These are phyloP conservation scores for Netelia fuscicornis DNA, from an alignment of 2,888 invertebrate species.

Conservation along the genomic window DNA sequence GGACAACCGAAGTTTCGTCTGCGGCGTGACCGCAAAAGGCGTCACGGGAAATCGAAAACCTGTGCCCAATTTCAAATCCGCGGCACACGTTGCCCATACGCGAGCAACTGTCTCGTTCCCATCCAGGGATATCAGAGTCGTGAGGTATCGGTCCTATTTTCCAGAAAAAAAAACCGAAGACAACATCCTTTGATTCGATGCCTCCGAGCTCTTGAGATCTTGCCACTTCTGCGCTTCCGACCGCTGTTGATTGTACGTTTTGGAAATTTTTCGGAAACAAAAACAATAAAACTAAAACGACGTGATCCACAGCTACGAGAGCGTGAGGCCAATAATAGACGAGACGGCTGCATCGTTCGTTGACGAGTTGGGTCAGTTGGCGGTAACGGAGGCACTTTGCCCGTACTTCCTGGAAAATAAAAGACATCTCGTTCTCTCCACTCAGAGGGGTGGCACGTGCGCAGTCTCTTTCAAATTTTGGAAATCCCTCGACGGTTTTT, in stretches of 20 bases:
- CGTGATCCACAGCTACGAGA: slow-evolving; percentile 31
- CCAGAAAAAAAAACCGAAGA: slow-evolving; percentile 17
- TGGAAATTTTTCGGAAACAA: slow-evolving; percentile 5
- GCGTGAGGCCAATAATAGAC: slow-evolving; percentile 71
- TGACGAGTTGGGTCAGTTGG: slow-evolving; percentile 76
- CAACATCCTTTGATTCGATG: slow-evolving; percentile 10
- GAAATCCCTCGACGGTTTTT: slow-evolving; percentile 37
- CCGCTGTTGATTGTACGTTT: slow-evolving; percentile 31
- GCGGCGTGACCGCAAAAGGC: slow-evolving; percentile 39
- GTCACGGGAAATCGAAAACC: slow-evolving; percentile 52
- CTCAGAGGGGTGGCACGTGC: slow-evolving; percentile 55
- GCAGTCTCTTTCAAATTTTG: slow-evolving; percentile 30
- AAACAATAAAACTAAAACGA: no score
- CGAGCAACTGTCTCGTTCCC: slow-evolving; percentile 52
- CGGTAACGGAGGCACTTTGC: slow-evolving; percentile 39
- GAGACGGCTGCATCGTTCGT: slow-evolving; percentile 66
- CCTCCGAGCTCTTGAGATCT: no score
- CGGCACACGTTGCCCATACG: slow-evolving; percentile 19
- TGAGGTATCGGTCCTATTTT: slow-evolving; percentile 23
- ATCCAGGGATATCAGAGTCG: slow-evolving; percentile 36
- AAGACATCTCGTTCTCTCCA: slow-evolving; percentile 17
- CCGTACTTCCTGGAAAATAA: slow-evolving; percentile 35
- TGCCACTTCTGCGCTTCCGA: no score
- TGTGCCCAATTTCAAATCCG: slow-evolving; percentile 36
- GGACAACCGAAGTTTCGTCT: slow-evolving; percentile 38